Conservation (phyloP, 2,888 invertebrate genomes). For the Xestoiulus laeticollis region DNA sequence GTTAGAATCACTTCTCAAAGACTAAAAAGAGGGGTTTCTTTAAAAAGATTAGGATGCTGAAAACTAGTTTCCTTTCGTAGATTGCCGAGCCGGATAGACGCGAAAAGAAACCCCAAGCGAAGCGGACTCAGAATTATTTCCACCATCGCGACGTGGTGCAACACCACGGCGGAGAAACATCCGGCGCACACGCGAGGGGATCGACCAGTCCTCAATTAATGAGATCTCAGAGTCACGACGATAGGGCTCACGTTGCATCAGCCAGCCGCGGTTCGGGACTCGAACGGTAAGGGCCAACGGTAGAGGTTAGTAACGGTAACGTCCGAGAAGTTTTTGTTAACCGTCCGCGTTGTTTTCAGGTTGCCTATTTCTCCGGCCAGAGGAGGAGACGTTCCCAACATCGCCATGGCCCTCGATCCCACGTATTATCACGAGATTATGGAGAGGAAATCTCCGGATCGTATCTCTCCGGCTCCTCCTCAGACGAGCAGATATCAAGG, state of each 20-base stretch:
- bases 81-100: not conserved
- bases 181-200: not conserved
- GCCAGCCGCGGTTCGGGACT: not conserved
- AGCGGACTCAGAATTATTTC: slow-evolving; percentile 8
- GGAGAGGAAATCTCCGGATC: slow-evolving; percentile 40
- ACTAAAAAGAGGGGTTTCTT: too few species aligned
- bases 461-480: not conserved
- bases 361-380: not conserved
- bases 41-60: too few species aligned
- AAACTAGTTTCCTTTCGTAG: not conserved
- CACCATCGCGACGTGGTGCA: not conserved
- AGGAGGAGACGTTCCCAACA: slow-evolving; percentile 65
- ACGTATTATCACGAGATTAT: slow-evolving; percentile 67
- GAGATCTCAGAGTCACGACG: not conserved
- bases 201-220: not conserved
- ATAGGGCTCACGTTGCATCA: not conserved
- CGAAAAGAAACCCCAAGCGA: not conserved
- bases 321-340: too few species aligned
- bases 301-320: too few species aligned
- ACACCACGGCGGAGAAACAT: not conserved
- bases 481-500: not conserved
- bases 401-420: slow-evolving; percentile 75
- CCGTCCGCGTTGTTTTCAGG: too few species aligned
- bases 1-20: too few species aligned
- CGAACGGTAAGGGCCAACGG: not conserved